These are phyloP conservation scores for Neomonachus schauinslandi DNA, from an alignment of 2,113 vertebrate species.

Conservation along the genomic window DNA sequence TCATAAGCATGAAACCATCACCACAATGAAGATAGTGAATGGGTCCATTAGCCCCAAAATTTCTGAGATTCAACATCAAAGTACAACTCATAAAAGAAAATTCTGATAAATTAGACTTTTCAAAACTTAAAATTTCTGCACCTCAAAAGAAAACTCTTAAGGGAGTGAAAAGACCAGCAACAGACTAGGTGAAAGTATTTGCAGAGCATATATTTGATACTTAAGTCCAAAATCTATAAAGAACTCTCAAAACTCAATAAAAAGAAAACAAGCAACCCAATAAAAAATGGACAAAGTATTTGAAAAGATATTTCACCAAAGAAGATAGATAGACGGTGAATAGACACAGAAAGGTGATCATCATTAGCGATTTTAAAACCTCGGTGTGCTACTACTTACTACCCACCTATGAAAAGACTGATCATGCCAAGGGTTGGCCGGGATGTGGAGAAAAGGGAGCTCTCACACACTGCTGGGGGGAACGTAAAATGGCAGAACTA, in stretches of 20 bases:
- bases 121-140: not conserved
- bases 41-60: not conserved
- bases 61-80: slow-evolving; percentile 15
- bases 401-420: not conserved
- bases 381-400: not conserved
- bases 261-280: not conserved
- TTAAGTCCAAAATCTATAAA: slow-evolving; percentile 33
- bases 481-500: not conserved
- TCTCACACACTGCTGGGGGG: not conserved
- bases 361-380: slow-evolving; percentile 12
- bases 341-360: not conserved
- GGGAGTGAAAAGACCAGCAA: not conserved
- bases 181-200: slow-evolving; percentile 4
- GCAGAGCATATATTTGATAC: not conserved
- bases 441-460: not conserved
- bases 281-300: not conserved
- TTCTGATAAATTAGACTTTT: not conserved
- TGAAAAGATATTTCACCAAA: slow-evolving; percentile 8
- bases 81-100: not conserved
- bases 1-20: not conserved
- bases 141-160: not conserved
- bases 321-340: not conserved
- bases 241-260: not conserved
- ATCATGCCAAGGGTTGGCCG: not conserved
- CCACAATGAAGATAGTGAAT: not conserved